Evolutionary conservation across 2,113 vertebrate genomes (phyloP).

Genomic region (Himantopus leucocephalus): DNA sequence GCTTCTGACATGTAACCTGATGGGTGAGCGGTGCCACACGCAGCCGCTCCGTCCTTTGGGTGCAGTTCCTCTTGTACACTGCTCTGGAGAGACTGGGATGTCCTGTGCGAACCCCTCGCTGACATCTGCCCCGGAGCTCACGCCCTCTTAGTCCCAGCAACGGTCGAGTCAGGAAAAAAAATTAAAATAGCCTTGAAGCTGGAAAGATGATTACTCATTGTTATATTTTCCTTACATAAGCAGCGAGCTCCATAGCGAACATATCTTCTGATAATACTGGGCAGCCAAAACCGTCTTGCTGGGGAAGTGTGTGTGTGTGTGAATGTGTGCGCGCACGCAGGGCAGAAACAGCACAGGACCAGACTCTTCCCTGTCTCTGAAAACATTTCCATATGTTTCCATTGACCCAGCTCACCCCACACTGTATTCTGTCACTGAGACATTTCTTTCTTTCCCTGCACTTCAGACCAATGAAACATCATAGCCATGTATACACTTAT

Average conservation of each 20-base stretch:
- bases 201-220: not conserved
- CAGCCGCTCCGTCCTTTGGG: not conserved
- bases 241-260: not conserved
- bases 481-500: constrained; percentile 54
- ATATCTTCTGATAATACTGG: not conserved
- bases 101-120: not conserved
- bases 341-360: constrained; percentile 7
- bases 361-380: constrained; percentile 13
- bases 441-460: constrained; percentile 43
- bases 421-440: constrained; percentile 31
- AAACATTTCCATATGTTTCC: constrained; percentile 61
- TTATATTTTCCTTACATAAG: not conserved
- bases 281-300: not conserved
- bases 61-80: not conserved
- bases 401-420: constrained; percentile 40
- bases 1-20: not conserved
- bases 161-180: not conserved
- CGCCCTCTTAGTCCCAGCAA: not conserved
- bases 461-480: constrained; percentile 63
- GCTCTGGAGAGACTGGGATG: not conserved
- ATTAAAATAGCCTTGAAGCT: not conserved
- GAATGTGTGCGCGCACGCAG: not conserved
- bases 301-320: not conserved
- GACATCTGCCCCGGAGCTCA: not conserved
- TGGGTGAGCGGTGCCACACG: not conserved